phyloP scores from a whole-genome alignment of 2,888 invertebrate species.

The Exephanes ischioxanthus region DNA sequence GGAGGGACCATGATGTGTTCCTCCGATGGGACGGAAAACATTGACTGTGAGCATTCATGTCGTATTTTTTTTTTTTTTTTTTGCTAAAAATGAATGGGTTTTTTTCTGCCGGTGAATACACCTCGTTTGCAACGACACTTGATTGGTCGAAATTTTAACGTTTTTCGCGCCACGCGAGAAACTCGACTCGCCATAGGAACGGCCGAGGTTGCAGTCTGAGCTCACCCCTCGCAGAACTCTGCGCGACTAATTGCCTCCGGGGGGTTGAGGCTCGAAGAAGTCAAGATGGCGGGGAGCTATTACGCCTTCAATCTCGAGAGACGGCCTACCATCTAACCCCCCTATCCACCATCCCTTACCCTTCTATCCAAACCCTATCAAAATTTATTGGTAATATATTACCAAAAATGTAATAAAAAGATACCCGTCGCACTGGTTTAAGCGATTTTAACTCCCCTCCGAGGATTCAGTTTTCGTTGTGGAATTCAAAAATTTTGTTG shows the following conservation, averaged over 20 bases:
- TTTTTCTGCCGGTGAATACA: background rate
- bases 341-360: slow-evolving; percentile 2
- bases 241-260: slow-evolving; percentile 81
- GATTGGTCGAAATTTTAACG: background rate
- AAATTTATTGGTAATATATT: slow-evolving; percentile 74
- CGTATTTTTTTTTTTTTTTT: background rate
- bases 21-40: background rate
- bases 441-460: background rate
- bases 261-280: slow-evolving; percentile 60
- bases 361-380: slow-evolving; percentile 38
- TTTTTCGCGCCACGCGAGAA: slow-evolving; percentile 9
- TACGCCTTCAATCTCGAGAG: slow-evolving; percentile 82
- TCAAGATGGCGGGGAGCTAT: slow-evolving; percentile 83
- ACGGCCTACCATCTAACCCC: slow-evolving; percentile 59
- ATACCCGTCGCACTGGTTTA: background rate
- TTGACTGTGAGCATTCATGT: background rate
- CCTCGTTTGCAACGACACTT: background rate
- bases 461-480: background rate
- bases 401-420: background rate
- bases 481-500: too few relatives aligned
- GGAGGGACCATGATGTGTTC: background rate
- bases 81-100: background rate
- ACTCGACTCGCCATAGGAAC: slow-evolving; percentile 54
- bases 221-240: slow-evolving; percentile 56
- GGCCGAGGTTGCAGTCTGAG: slow-evolving; percentile 49